A percentile compares a stretch with the other conserved stretches of the same genome.
These are phyloP conservation scores for Rattus rattus DNA, from an alignment of 2,113 vertebrate genomes.

Conservation along the genomic window DNA sequence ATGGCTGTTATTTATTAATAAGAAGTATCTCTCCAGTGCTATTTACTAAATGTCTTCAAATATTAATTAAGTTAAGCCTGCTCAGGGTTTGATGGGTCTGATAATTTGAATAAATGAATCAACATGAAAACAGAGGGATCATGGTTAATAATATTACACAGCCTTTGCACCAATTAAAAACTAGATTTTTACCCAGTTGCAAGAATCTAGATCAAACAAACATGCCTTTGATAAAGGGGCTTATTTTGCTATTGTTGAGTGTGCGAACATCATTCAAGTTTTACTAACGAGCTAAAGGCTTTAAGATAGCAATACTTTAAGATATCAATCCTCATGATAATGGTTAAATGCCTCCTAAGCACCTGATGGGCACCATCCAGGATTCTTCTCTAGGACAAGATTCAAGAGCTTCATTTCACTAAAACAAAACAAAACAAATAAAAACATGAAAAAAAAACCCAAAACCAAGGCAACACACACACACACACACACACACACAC, in stretches of 20 bases:
- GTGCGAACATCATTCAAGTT: slow-evolving; percentile 1
- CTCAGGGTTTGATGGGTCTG: background rate
- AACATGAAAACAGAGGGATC: background rate
- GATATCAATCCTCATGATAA: slow-evolving; percentile 7
- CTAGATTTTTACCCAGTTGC: background rate
- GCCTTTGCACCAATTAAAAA: background rate
- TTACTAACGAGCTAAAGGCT: slow-evolving; percentile 31
- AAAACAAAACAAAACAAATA: background rate
- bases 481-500: background rate
- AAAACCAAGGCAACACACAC: background rate
- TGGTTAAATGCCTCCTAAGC: slow-evolving; percentile 6
- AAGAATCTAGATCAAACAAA: slow-evolving; percentile 3
- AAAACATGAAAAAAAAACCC: background rate
- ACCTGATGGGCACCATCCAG: background rate
- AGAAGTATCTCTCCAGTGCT: background rate
- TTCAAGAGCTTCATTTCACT: background rate
- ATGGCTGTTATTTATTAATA: background rate
- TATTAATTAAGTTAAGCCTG: slow-evolving; percentile 19
- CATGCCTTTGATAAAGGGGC: background rate
- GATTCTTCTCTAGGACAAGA: background rate
- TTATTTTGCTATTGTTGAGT: slow-evolving; percentile 25
- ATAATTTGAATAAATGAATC: background rate
- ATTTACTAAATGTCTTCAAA: slow-evolving; percentile 16
- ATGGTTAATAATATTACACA: background rate
- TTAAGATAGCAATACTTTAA: slow-evolving; percentile 39